These are phyloP conservation scores for Chloroceryle aenea DNA, from an alignment of 2,113 vertebrate genomes.

Conservation along the genomic window DNA sequence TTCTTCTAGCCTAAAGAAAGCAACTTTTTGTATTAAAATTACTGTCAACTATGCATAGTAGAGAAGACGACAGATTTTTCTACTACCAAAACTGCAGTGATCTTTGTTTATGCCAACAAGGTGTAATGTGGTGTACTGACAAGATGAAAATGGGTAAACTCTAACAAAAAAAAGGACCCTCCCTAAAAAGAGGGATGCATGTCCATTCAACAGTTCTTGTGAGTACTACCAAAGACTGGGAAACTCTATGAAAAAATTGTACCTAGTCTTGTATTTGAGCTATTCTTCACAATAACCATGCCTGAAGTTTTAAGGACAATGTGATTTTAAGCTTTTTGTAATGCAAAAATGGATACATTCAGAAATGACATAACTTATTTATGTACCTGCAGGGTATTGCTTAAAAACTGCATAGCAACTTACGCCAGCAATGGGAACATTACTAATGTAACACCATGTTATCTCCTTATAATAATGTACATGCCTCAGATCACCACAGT, in stretches of 20 bases:
- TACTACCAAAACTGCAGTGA: not conserved
- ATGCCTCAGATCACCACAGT: slow-evolving; percentile 40
- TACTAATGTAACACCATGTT: slow-evolving; percentile 52
- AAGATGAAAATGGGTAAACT: not conserved
- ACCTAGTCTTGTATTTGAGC: not conserved
- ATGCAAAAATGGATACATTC: slow-evolving; percentile 39
- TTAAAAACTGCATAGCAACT: slow-evolving; percentile 50
- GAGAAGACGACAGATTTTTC: not conserved
- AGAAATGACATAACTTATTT: slow-evolving; percentile 51
- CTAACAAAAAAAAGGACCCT: not conserved
- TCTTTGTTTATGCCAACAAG: not conserved
- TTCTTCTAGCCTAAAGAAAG: not conserved
- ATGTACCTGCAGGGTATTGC: slow-evolving; percentile 55
- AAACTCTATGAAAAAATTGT: not conserved
- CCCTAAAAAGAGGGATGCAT: not conserved
- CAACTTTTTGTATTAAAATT: not conserved
- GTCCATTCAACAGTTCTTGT: not conserved
- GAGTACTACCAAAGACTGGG: not conserved
- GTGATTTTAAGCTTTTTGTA: slow-evolving; percentile 36
- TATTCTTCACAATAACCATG: not conserved
- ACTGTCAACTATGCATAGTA: not conserved
- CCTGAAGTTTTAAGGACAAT: slow-evolving; percentile 3
- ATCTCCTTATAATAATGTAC: slow-evolving; percentile 53
- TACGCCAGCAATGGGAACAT: slow-evolving; percentile 43
- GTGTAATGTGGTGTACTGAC: not conserved